A percentile compares a stretch with the other conserved stretches of the same genome.
These are phyloP conservation scores for Haliclona indistincta DNA, from an alignment of 37 sponge, comb jelly and placozoan species.

Conservation along the genomic window DNA sequence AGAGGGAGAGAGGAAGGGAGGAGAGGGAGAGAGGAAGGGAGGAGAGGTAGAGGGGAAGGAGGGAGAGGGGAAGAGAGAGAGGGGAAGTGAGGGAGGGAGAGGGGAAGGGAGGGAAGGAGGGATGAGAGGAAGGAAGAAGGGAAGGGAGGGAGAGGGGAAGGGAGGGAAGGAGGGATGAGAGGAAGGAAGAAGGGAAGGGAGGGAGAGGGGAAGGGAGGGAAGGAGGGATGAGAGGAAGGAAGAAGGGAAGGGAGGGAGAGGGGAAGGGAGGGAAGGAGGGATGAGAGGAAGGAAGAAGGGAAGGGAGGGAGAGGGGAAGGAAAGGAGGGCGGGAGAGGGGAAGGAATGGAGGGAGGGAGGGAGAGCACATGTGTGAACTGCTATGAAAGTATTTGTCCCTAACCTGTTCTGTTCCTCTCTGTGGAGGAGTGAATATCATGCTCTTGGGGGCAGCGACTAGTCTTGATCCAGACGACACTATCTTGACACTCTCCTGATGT, in stretches of 20 bases:
- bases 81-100: not conserved
- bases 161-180: not conserved
- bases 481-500: no score
- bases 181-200: not conserved
- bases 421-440: not conserved
- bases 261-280: not conserved
- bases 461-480: no score
- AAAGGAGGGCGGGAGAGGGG: no score
- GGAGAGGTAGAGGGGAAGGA: not conserved
- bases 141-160: not conserved
- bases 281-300: not conserved
- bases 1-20: not conserved
- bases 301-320: slow-evolving; percentile 2
- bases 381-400: no score
- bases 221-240: not conserved
- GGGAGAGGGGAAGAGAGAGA: not conserved
- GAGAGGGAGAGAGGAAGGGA: slow-evolving; percentile 9
- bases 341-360: no score
- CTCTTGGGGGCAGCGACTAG: not conserved
- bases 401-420: no score
- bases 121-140: not conserved
- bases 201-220: not conserved
- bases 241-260: slow-evolving; percentile 5
- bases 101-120: not conserved
- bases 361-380: not conserved